phyloP scores from a whole-genome alignment of 2,113 vertebrate genomes.

The Brachypteracias leptosomus region DNA sequence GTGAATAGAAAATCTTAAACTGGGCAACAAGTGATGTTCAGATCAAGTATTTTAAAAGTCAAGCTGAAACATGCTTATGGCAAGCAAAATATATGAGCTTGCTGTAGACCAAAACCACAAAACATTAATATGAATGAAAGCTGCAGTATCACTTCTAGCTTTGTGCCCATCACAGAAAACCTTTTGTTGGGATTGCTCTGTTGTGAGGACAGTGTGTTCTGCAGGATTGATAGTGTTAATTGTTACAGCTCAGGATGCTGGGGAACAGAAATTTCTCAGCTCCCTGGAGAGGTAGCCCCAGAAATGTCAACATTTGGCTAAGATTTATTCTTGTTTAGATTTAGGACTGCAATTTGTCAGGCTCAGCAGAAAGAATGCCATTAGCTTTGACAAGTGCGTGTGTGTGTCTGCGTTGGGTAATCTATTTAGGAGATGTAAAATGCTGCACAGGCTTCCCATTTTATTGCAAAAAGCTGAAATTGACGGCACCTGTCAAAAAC shows the following conservation, averaged over 20 bases:
- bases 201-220: background rate
- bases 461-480: conserved; percentile 42
- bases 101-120: background rate
- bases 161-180: background rate
- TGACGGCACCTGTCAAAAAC: conserved; percentile 29
- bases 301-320: background rate
- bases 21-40: background rate
- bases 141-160: background rate
- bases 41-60: background rate
- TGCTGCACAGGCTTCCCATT: background rate
- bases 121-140: background rate
- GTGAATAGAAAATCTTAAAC: background rate
- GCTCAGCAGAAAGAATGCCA: conserved; percentile 39
- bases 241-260: background rate
- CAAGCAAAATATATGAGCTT: background rate
- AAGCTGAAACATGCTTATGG: background rate
- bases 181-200: background rate
- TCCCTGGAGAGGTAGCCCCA: background rate
- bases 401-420: background rate
- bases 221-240: background rate
- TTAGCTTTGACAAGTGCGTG: conserved; percentile 3
- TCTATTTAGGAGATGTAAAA: conserved; percentile 44
- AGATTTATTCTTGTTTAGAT: conserved; percentile 52
- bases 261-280: conserved; percentile 7
- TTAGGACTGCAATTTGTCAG: conserved; percentile 39